phyloP scores from a whole-genome alignment of 2,888 invertebrate species.

The Hesperia comma region DNA sequence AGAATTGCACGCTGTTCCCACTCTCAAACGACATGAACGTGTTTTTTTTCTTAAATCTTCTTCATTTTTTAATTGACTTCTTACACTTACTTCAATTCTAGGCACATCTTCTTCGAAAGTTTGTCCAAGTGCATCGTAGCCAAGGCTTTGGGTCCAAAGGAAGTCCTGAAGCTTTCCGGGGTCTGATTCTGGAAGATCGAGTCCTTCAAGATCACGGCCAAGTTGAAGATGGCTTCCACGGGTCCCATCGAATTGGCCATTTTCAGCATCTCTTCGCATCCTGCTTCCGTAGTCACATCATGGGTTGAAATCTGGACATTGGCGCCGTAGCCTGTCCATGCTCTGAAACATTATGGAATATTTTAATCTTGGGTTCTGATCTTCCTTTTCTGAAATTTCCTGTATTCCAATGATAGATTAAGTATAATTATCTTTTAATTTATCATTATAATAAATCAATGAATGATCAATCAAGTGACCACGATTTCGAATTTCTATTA shows the following conservation, averaged over 20 bases:
- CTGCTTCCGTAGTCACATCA: conserved; percentile 88
- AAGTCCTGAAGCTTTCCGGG: conserved; percentile 86
- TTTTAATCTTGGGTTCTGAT: no score
- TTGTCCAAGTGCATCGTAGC: conserved; percentile 91
- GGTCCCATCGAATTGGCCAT: conserved; percentile 86
- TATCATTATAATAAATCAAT: no score
- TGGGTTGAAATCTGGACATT: conserved; percentile 87
- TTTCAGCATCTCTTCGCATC: conserved; percentile 88
- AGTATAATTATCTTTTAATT: no score
- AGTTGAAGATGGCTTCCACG: conserved; percentile 94
- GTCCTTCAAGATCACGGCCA: conserved; percentile 92
- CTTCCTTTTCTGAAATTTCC: no score
- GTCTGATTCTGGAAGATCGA: conserved; percentile 91
- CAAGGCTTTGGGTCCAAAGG: conserved; percentile 90
- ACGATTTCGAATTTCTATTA: no score
- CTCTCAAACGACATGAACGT: no score
- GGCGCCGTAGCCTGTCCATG: conserved; percentile 89
- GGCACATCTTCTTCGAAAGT: conserved; percentile 68
- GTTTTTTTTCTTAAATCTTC: no score
- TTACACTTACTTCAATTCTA: conserved; percentile 67
- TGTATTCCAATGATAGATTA: no score
- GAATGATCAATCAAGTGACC: no score
- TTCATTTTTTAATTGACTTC: no score
- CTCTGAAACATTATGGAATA: conserved; percentile 57
- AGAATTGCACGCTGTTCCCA: no score